Base-by-base conservation (phyloP, 2,113 vertebrate genomes). In the Melanotaenia duboulayi region DNA sequence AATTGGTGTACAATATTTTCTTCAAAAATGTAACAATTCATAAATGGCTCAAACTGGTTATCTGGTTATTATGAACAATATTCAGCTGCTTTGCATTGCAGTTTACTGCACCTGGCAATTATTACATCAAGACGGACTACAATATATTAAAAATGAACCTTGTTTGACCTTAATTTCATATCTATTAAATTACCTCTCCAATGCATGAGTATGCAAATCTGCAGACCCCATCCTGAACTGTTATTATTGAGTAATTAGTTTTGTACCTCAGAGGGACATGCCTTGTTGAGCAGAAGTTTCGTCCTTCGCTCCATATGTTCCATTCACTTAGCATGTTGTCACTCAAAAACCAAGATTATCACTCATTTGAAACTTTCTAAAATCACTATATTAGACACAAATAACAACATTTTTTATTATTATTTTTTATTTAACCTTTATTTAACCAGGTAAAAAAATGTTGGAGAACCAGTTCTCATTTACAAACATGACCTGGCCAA, bases 181-280 rank as follows among this genome's bases (percentile, higher is more conserved):
- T 81, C 65, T 72, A 50, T 74, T 74, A 67, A 81, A 82, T 83
- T 57, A 55, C 54, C 32, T 85, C 46, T 63, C 25, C 40, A 58
- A 37, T 56, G 68, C 49, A 51, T 11, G 25, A 69, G 16, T 49
- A 50, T 69, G 28, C 28, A 71, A 49, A 28, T 82, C 74, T 50
- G 51, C 77, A 61, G 75, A 57, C 48, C 61, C 25, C 48, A 17
- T 35, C 55, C 37, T 66, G 58, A 68, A 68, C 39, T 50, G 74
- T 87, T 81, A 85, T 82, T 87, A 83, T 68, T 82, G 52, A 87
- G 66, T 86, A 80, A 89, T 91, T 89, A 83, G 78, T 75, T 81
- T 65, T 70, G 63, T 78, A 70, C 49, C 83, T 77, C 68, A 42
- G 74, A 49, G 2, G 78, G 84, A 76, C 57, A 85, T 16, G 71